Evolutionary conservation across 2,888 invertebrate genomes (phyloP), one percentile per base, ranked within the genome.

Genomic region (Lottia gigantea): DNA sequence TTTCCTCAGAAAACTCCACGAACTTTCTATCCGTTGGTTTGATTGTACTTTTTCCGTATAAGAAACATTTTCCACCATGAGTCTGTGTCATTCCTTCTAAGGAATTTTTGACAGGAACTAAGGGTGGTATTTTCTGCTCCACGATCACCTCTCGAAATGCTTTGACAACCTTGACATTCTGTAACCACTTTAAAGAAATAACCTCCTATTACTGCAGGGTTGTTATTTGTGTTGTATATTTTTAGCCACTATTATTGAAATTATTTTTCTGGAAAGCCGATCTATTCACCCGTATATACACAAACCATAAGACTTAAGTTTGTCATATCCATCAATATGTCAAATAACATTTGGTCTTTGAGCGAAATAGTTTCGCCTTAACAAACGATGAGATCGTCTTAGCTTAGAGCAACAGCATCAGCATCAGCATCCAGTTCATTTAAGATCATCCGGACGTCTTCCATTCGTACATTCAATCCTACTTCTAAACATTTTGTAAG

Each of bases 21-120:
- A 55, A n/a, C n/a, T 19, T 55, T 55, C 55, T 19, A 55, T 55
- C 11, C 55, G 19, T 19, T 55, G 55, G 55, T 55, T 55, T n/a
- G 55, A n/a, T n/a, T 19, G 55, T 55, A n/a, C 55, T 55, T 55
- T 23, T 55, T n/a, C 55, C 55, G 12, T 55, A 55, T 12, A 55
- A 19, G 14, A 55, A 55, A 19, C 19, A 55, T n/a, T 55, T 55
- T 55, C 12, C 23, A 19, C 19, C 8, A 19, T 1, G 40, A 40
- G 40, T 40, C 40, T 1, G 11, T 40, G 40, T 40, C 40, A 40
- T 8, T 40, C 11, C 40, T 40, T 40, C 40, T 40, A n/a, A 55
- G n/a, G 4, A 55, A 55, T 1, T 55, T 0, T 55, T 55, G 55
- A n/a, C n/a, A 19, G 55, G n/a, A 23, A 19, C 19, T 7, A n/a